phyloP scores from a whole-genome alignment of 2,113 vertebrate species.

The Stercorarius parasiticus region DNA sequence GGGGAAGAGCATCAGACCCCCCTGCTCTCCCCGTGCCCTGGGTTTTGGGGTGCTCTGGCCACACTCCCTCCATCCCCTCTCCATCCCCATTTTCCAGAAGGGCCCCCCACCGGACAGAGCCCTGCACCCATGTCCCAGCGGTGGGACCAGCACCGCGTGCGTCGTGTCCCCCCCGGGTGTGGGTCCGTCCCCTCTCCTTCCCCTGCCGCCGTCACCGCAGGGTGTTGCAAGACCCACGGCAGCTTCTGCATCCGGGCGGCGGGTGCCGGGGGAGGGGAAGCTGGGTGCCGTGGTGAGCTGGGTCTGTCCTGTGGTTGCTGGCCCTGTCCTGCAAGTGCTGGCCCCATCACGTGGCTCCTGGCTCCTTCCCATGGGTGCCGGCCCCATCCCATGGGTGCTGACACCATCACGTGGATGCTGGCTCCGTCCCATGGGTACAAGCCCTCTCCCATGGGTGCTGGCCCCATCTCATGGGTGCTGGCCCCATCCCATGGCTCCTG shows the following conservation, averaged over 20 bases:
- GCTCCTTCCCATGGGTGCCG: neutral
- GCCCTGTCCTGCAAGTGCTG: neutral
- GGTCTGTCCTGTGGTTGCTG: neutral
- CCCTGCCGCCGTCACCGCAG: neutral
- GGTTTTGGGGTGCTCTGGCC: neutral
- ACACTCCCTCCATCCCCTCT: fast-evolving
- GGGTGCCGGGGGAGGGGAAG: neutral
- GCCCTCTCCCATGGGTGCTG: neutral
- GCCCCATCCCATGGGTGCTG: neutral
- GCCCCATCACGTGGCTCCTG: neutral
- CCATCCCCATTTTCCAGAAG: neutral
- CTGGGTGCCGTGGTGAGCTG: neutral
- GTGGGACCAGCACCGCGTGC: fast-evolving
- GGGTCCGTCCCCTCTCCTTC: neutral
- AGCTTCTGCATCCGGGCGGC: neutral
- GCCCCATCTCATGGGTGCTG: neutral
- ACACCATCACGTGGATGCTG: neutral
- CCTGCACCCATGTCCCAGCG: fast-evolving
- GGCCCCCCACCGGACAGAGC: no score
- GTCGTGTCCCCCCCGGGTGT: neutral
- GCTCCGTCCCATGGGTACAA: neutral
- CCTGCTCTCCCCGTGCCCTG: neutral
- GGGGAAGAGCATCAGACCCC: neutral
- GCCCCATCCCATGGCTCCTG: neutral
- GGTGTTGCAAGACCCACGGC: neutral